Conservation (phyloP, 1,140 invertebrate species). For the Anastrepha ludens region DNA sequence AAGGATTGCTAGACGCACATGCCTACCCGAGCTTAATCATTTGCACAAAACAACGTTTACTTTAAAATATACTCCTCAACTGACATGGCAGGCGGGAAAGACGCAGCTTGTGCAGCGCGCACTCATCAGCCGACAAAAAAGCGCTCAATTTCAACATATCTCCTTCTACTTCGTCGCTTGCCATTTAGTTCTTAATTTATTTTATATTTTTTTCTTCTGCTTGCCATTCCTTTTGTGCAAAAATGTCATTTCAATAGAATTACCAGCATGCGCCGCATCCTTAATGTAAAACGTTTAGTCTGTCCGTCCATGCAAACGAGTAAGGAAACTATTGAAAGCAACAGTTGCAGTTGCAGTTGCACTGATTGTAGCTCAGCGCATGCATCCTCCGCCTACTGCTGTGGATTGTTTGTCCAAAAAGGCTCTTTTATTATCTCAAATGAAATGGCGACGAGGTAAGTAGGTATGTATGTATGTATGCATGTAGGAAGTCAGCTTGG, state of each 20-base stretch:
- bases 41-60: neutral
- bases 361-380: neutral
- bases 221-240: constrained; percentile 1
- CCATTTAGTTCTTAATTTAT: neutral
- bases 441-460: neutral
- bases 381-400: neutral
- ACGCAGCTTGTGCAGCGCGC: neutral
- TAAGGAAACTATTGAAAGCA: neutral
- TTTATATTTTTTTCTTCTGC: neutral
- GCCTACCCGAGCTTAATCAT: neutral
- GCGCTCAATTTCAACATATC: neutral
- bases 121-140: neutral
- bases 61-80: neutral
- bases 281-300: neutral
- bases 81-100: neutral
- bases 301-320: neutral
- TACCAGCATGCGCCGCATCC: neutral
- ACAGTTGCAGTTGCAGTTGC: neutral
- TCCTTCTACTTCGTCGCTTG: neutral
- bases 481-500: too few species aligned
- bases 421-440: constrained; percentile 33
- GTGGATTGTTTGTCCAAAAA: neutral
- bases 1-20: neutral
- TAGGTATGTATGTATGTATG: neutral
- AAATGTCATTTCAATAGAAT: constrained; percentile 4